Conservation (phyloP, 2,113 vertebrate genomes). For the Proteles cristata region DNA sequence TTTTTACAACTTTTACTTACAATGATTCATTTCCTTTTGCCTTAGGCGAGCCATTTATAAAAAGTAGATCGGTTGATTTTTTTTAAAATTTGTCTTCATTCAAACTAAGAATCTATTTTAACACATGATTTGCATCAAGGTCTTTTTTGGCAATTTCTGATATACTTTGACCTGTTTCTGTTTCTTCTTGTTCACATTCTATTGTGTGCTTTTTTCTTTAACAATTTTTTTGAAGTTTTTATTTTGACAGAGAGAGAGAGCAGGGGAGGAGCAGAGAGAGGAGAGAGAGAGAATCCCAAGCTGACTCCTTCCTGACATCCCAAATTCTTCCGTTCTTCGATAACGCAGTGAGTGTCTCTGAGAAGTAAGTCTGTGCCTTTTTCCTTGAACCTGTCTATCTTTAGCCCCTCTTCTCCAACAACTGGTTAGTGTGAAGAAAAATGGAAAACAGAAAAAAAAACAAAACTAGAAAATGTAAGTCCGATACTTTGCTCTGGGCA, state of each 20-base stretch:
- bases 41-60: not conserved
- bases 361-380: not conserved
- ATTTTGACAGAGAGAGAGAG: too few relatives aligned
- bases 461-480: not conserved
- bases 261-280: too few relatives aligned
- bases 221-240: too few relatives aligned
- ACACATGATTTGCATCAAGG: not conserved
- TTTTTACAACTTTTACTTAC: not conserved
- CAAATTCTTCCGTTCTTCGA: not conserved
- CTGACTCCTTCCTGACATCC: not conserved
- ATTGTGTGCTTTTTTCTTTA: not conserved
- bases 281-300: too few relatives aligned
- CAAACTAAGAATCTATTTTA: not conserved
- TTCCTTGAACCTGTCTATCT: not conserved
- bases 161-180: not conserved
- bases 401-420: not conserved
- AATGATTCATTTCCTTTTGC: not conserved
- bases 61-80: not conserved
- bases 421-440: not conserved
- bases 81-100: not conserved
- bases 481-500: not conserved
- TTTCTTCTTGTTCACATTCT: not conserved
- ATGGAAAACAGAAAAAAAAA: not conserved
- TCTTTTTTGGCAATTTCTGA: not conserved
- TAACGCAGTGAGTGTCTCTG: not conserved